Evolutionary conservation across 2,888 invertebrate species (phyloP).

Genomic region (Heterodera filipjevi): DNA sequence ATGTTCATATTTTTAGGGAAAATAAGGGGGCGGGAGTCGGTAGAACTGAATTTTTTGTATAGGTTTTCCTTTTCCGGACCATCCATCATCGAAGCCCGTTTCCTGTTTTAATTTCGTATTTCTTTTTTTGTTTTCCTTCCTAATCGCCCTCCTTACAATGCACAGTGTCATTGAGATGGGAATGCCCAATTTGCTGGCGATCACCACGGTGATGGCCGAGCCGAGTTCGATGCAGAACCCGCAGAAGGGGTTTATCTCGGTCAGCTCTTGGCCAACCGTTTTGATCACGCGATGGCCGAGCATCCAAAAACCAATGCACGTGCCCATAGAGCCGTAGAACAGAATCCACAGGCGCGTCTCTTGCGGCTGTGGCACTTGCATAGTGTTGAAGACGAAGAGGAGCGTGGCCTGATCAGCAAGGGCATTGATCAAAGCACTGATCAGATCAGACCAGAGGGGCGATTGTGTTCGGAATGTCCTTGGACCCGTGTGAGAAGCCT

Average conservation of each 20-base stretch:
- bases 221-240: constrained; percentile 35
- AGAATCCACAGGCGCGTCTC: constrained; percentile 30
- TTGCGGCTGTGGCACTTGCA: constrained; percentile 24
- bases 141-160: constrained; percentile 25
- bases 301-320: constrained; percentile 90
- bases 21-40: no score
- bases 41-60: no score
- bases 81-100: no score
- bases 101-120: no score
- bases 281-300: constrained; percentile 74
- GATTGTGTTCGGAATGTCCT: constrained; percentile 38
- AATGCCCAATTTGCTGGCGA: constrained; percentile 35
- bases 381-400: constrained; percentile 26
- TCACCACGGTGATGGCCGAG: constrained; percentile 33
- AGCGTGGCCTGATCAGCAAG: constrained; percentile 30
- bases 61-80: no score
- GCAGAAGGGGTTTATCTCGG: constrained; percentile 36
- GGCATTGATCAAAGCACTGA: background rate
- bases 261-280: constrained; percentile 36
- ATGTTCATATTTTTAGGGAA: no score
- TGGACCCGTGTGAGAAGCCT: constrained; percentile 37
- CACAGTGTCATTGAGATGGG: constrained; percentile 38
- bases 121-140: background rate
- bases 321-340: constrained; percentile 93
- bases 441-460: constrained; percentile 32